Evolutionary conservation across 2,797 vertebrate genomes (phyloP), one percentile per base, ranked within the genome.

Genomic region (Eulemur albifrons): DNA sequence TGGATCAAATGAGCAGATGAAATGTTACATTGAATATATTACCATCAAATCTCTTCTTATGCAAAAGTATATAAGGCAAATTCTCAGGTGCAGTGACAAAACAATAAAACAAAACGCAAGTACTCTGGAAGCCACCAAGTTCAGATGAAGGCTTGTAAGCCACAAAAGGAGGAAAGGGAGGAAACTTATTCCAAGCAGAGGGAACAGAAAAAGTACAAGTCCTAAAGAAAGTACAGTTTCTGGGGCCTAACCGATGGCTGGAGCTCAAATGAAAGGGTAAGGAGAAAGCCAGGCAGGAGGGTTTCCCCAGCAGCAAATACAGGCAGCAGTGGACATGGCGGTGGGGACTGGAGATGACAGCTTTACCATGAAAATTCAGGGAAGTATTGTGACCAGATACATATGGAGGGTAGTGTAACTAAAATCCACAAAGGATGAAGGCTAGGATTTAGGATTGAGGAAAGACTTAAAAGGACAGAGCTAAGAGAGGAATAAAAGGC

Each of bases 241-340:
- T 14, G 14, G 25, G 27, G 3, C 3, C 7, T n/a, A 63, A 23
- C 3, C 54, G n/a, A 17, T 32, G 25, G 10, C 5, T 52, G 3
- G 18, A 65, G 9, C 23, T 27, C 13, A 6, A 12, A 9, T 13
- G 13, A 69, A 69, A 48, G 23, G 18, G 2, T 9, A 45, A 5
- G 7, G 43, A n/a, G 59, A 57, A 43, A 50, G n/a, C 30, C 10
- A 70, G 75, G 13, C 7, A 38, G 8, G 32, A 25, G 1, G 4
- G 23, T n/a, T 7, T 75, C 4, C 23, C 40, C 75, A 73, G 54
- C 6, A 20, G 7, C 27, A 50, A 54, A n/a, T 54, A 59, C 8
- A 8, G 32, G 81, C 5, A 67, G 21, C 9, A 23, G 1, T n/a
- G 7, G 35, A 11, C 1, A 27, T 27, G 12, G 4, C 10, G 5